These are phyloP conservation scores for Talpa occidentalis DNA, from an alignment of 2,113 vertebrate species.

Conservation along the genomic window DNA sequence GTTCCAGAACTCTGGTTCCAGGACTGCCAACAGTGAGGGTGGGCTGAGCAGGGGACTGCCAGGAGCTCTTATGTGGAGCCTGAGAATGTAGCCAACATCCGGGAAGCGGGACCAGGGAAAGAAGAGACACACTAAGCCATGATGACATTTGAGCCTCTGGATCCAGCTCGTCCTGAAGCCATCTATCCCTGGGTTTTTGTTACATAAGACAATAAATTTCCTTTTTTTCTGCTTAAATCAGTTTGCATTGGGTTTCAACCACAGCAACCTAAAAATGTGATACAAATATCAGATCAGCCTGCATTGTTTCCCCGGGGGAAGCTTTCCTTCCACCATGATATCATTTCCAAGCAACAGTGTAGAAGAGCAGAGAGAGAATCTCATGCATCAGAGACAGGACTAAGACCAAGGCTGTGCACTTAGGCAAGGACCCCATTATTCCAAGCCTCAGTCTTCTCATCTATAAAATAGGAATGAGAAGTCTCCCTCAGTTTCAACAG, in stretches of 20 bases:
- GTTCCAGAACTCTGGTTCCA: no score
- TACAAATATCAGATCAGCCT: neutral
- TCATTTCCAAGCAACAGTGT: neutral
- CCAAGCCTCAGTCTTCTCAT: neutral
- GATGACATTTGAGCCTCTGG: neutral
- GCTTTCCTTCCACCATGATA: neutral
- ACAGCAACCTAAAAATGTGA: neutral
- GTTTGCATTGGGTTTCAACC: neutral
- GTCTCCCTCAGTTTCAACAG: neutral
- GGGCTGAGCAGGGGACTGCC: neutral
- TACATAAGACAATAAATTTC: neutral
- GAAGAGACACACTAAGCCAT: no score
- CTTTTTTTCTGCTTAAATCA: neutral
- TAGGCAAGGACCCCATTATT: accelerated
- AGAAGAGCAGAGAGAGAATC: neutral
- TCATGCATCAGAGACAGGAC: neutral
- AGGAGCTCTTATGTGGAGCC: neutral
- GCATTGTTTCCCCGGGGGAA: neutral
- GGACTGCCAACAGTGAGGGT: neutral
- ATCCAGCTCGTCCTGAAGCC: neutral
- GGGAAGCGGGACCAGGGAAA: neutral
- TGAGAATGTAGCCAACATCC: neutral
- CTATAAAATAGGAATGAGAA: neutral
- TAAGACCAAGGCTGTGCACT: neutral
- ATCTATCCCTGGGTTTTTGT: neutral